Conservation (phyloP, 2,888 invertebrate species). For the Microdon myrmicae region DNA sequence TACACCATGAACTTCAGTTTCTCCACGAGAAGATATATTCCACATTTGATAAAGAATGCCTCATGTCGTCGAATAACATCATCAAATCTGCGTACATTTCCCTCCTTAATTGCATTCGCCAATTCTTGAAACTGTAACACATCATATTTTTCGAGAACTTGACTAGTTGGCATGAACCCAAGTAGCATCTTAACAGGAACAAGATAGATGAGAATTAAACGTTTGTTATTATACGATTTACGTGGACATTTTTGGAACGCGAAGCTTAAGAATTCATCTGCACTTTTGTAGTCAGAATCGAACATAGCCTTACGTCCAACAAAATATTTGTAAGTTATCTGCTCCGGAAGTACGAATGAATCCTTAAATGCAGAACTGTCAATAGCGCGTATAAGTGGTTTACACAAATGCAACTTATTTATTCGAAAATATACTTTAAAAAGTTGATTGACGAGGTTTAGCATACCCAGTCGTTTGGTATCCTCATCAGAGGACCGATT, state of each 20-base stretch:
- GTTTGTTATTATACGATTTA: constrained; percentile 84
- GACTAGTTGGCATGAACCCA: constrained; percentile 90
- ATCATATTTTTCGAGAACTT: constrained; percentile 87
- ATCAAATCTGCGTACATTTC: constrained; percentile 86
- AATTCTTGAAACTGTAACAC: constrained; percentile 91
- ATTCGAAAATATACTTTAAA: constrained; percentile 95
- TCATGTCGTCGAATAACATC: constrained; percentile 87
- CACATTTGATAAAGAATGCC: constrained; percentile 92
- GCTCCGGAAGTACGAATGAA: constrained; percentile 89
- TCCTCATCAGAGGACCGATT: constrained; percentile 89
- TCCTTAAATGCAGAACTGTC: constrained; percentile 92
- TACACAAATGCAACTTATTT: constrained; percentile 87
- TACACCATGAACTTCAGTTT: constrained; percentile 95
- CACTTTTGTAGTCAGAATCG: constrained; percentile 93
- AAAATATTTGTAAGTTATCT: constrained; percentile 96
- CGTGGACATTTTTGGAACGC: constrained; percentile 92
- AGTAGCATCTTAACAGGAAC: constrained; percentile 97
- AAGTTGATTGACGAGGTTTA: constrained; percentile 95
- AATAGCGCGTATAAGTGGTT: constrained; percentile 95
- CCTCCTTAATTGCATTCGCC: constrained; percentile 87
- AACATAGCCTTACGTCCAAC: constrained; percentile 98
- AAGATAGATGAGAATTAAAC: constrained; percentile 91
- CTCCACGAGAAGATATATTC: constrained; percentile 97
- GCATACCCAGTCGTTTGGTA: constrained; percentile 96
- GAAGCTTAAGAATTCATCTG: constrained; percentile 91